Evolutionary conservation across 1,140 invertebrate species (phyloP).

Genomic region (Lordiphosa clarofinis): DNA sequence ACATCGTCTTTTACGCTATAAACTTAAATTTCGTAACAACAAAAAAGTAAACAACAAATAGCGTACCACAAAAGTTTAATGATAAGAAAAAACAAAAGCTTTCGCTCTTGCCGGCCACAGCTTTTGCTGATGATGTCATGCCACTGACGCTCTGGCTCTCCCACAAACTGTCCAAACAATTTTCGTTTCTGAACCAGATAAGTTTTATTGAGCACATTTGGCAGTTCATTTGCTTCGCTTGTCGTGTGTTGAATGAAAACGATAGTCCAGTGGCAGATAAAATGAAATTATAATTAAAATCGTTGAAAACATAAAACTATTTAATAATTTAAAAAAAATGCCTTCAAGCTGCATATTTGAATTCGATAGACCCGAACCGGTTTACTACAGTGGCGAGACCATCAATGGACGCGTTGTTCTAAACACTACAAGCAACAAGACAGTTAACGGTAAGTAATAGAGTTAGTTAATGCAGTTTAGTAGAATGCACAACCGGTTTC

Average conservation of each 20-base stretch:
- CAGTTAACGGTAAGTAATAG: constrained; percentile 39
- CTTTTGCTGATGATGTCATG: constrained; percentile 39
- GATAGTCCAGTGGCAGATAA: too few species aligned
- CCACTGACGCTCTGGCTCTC: not conserved
- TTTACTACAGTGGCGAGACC: constrained; percentile 55
- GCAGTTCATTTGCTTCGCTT: not conserved
- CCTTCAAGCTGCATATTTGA: constrained; percentile 46
- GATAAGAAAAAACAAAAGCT: too few species aligned
- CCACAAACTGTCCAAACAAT: not conserved
- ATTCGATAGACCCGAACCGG: constrained; percentile 44
- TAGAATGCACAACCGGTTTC: constrained; percentile 11
- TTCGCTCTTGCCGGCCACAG: too few species aligned
- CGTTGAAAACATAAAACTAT: not conserved
- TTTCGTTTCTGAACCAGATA: constrained; percentile 3
- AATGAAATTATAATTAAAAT: too few species aligned
- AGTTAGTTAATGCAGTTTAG: too few species aligned
- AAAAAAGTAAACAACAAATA: too few species aligned
- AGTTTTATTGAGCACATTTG: not conserved
- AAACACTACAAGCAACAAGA: constrained; percentile 38
- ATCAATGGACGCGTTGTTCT: constrained; percentile 47
- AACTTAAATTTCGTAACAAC: too few species aligned
- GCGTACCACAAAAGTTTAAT: too few species aligned
- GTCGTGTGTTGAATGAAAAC: not conserved
- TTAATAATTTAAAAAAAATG: constrained; percentile 18
- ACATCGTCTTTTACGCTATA: too few species aligned